These are phyloP conservation scores for Melanotaenia boesemani DNA, from an alignment of 2,797 vertebrate species.

Conservation along the genomic window DNA sequence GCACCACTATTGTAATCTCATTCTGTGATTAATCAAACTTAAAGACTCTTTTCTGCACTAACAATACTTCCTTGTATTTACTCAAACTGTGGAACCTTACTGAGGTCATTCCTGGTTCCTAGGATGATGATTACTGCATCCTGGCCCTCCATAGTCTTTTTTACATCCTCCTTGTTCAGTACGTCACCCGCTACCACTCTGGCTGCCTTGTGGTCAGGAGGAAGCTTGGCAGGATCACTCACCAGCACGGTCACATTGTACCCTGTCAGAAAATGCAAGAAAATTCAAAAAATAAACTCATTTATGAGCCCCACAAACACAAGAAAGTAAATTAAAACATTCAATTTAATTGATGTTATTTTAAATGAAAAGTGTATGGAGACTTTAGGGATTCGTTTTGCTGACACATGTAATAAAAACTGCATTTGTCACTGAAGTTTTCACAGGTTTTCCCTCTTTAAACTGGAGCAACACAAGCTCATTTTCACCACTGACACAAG, in stretches of 20 bases:
- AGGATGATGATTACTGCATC: conserved; percentile 89
- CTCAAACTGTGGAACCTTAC: conserved; percentile 68
- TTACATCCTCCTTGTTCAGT: conserved; percentile 85
- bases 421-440: too few species aligned
- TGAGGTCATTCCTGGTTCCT: conserved; percentile 89
- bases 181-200: conserved; percentile 89
- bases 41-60: too few species aligned
- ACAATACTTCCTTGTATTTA: neutral
- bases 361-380: too few species aligned
- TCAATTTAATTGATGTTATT: too few species aligned
- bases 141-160: conserved; percentile 88
- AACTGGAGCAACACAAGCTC: too few species aligned
- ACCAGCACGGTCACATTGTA: conserved; percentile 91
- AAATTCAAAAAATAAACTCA: neutral
- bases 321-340: too few species aligned
- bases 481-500: too few species aligned
- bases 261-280: conserved; percentile 70
- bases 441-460: too few species aligned
- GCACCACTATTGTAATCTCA: too few species aligned
- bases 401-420: too few species aligned
- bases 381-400: too few species aligned
- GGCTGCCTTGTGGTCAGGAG: conserved; percentile 80
- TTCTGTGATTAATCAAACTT: too few species aligned
- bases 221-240: conserved; percentile 83
- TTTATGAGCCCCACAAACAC: neutral